A percentile compares a stretch with the other conserved stretches of the same genome.
phyloP scores from a whole-genome alignment of 35 echinoderm and acorn worm genomes.

The Apostichopus californicus region DNA sequence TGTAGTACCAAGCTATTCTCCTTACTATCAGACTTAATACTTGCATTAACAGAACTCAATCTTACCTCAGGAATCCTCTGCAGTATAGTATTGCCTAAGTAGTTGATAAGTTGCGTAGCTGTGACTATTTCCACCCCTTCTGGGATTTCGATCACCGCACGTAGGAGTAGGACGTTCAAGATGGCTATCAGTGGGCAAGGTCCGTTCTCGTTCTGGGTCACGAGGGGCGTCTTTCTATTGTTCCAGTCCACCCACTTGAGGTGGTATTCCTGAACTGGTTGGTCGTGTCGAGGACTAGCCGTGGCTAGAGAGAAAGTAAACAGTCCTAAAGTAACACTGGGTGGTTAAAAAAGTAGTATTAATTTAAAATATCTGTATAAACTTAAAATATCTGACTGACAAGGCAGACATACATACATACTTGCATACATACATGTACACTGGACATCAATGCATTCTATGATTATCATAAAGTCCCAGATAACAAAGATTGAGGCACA shows the following conservation, averaged over 20 bases:
- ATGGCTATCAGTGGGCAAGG: slow-evolving; percentile 89
- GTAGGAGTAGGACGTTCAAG: slow-evolving; percentile 83
- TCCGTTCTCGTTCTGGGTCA: slow-evolving; percentile 97
- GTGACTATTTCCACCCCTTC: slow-evolving; percentile 89
- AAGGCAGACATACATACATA: too few species aligned
- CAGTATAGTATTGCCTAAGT: slow-evolving; percentile 85
- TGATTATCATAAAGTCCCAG: too few species aligned
- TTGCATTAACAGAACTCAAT: not conserved
- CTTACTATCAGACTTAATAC: not conserved
- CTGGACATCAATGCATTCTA: too few species aligned
- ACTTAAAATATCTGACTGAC: too few species aligned
- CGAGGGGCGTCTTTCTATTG: slow-evolving; percentile 76
- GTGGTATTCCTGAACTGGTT: slow-evolving; percentile 84
- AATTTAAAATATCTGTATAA: too few species aligned
- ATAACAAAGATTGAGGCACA: too few species aligned
- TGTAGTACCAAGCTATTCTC: too few species aligned
- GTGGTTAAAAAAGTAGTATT: too few species aligned
- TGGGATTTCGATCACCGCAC: slow-evolving; percentile 72
- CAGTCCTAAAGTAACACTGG: not conserved
- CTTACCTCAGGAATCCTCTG: slow-evolving; percentile 80
- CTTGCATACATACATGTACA: too few species aligned
- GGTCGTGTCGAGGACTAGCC: slow-evolving; percentile 53
- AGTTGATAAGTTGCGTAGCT: slow-evolving; percentile 84
- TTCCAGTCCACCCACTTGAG: slow-evolving; percentile 94
- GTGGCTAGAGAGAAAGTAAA: slow-evolving; percentile 17